These are phyloP conservation scores for Blomia tropicalis DNA, from an alignment of 2,888 invertebrate genomes.

Conservation along the genomic window DNA sequence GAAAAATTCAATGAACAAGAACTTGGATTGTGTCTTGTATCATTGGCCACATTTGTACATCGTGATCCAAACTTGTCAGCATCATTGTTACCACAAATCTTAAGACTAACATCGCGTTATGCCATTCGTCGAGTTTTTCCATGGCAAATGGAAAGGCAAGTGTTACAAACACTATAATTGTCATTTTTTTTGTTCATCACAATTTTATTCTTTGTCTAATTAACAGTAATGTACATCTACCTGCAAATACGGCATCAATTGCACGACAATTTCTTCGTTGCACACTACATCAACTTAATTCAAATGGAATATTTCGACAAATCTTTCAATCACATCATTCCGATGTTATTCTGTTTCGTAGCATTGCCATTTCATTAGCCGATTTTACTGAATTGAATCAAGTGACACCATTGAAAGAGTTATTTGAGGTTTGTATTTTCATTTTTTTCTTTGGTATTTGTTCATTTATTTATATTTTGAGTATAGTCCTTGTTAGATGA, in stretches of 20 bases:
- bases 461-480: constrained; percentile 10
- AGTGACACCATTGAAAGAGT: constrained; percentile 74
- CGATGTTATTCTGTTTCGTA: constrained; percentile 45
- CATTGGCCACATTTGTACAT: constrained; percentile 85
- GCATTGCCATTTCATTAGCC: constrained; percentile 74
- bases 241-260: constrained; percentile 84
- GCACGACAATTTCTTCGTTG: constrained; percentile 93
- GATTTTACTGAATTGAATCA: constrained; percentile 93
- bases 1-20: constrained; percentile 95
- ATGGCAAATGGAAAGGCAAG: constrained; percentile 60
- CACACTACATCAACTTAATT: constrained; percentile 85
- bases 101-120: constrained; percentile 72
- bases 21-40: constrained; percentile 77
- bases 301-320: constrained; percentile 89
- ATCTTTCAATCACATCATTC: constrained; percentile 77
- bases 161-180: not conserved
- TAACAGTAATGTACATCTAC: constrained; percentile 55
- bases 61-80: constrained; percentile 85
- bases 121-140: constrained; percentile 48
- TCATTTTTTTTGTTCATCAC: not conserved
- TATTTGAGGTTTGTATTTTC: constrained; percentile 51
- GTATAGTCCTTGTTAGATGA: constrained; percentile 40
- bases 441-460: constrained; percentile 7
- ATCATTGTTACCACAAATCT: constrained; percentile 71
- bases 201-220: not conserved